phyloP scores from a whole-genome alignment of 2,797 vertebrate genomes.

The Odontamblyopus rebecca region DNA sequence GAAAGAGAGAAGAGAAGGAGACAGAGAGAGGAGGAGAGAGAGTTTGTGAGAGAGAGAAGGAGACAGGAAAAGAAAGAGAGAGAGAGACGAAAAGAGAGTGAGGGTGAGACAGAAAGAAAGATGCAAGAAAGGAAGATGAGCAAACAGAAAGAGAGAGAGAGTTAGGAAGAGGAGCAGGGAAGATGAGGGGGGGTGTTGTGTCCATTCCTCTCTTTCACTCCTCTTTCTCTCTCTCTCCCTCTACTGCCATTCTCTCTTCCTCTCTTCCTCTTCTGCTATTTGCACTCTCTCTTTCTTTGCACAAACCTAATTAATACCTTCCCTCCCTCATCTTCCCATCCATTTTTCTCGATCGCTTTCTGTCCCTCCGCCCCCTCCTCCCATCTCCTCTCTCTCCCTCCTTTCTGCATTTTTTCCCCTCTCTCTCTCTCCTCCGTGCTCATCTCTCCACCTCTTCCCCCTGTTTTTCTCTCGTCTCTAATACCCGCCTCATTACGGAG shows the following conservation, averaged over 20 bases:
- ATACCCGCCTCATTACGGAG: conserved; percentile 74
- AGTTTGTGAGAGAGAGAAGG: no score
- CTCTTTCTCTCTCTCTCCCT: conserved; percentile 49
- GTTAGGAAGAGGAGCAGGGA: no score
- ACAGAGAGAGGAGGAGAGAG: no score
- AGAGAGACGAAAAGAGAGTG: no score
- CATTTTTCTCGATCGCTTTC: not conserved
- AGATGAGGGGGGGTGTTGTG: no score
- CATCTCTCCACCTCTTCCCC: not conserved
- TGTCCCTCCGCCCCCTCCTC: not conserved
- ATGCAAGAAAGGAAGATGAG: no score
- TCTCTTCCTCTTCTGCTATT: conserved; percentile 34
- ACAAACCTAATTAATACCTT: not conserved
- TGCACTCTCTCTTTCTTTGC: not conserved
- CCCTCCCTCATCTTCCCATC: not conserved
- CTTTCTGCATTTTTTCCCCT: not conserved
- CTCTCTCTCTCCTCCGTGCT: not conserved
- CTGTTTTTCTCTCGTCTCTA: conserved; percentile 2
- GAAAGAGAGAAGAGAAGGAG: no score
- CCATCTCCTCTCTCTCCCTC: not conserved
- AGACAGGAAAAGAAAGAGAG: no score
- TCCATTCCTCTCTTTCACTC: conserved; percentile 1
- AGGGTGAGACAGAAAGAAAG: no score
- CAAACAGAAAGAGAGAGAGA: no score
- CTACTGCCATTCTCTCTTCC: not conserved